Evolutionary conservation across 2,888 invertebrate species (phyloP), one percentile per base, ranked within the genome.

Genomic region (Sinotaia quadrata): DNA sequence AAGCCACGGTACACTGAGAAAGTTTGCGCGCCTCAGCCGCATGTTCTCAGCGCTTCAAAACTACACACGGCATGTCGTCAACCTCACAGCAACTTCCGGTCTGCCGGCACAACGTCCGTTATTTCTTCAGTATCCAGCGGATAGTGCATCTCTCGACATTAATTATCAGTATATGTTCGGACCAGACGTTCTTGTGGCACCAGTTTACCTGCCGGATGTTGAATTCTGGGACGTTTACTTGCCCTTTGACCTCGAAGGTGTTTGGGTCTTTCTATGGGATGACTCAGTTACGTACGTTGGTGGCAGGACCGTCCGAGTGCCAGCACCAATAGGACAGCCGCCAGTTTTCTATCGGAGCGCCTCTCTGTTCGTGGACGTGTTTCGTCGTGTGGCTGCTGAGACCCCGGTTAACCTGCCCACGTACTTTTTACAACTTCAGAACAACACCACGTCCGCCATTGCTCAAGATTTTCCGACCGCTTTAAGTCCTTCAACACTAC

Each of bases 111-210:
- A 84, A 74, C 76, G 84, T 12, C 82, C 85, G 4, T 66, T 85
- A 29, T 83, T 82, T 57, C 74, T 83, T 49, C 77, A 81, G 65
- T 84, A 81, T 63, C 77, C 80, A 8, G 18, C 68, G 36, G 84
- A 84, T 66, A 36, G 69, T 1, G 57, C 18, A n/a, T 67, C 79
- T 18, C 75, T 70, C 44, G 71, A 54, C 18, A 60, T 80, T 31
- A 71, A 75, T 12, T 81, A 83, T 68, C 81, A 85, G 69, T 86
- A 83, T 69, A 78, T 86, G 81, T 84, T 75, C 57, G 86, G 86
- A 2, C 31, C 69, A 1, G 84, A 85, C 52, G 66, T 86, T 12
- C 71, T 86, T 4, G 83, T 85, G 1, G 85, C 85, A 0, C 85
- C 86, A 0, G 83, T 85, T 8, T 70, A 81, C 7, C 33, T 70